Conservation (phyloP, 2,888 invertebrate species). For the Tipula lateralis region DNA sequence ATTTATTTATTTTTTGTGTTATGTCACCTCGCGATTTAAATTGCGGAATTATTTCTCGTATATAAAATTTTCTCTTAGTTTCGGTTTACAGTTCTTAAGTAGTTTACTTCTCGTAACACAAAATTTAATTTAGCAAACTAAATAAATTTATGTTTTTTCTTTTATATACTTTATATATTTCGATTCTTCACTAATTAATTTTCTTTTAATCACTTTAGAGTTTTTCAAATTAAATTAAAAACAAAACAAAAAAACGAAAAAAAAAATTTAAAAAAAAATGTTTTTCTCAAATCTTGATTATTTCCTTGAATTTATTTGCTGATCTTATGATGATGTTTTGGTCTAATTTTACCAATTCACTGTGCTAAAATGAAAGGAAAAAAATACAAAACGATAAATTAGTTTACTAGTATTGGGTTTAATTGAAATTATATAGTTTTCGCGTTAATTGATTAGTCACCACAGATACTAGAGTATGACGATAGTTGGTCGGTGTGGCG, state of each 20-base stretch:
- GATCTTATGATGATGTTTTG: neutral
- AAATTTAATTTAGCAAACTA: neutral
- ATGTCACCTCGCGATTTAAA: neutral
- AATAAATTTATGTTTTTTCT: neutral
- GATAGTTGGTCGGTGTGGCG: neutral
- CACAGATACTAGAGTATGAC: neutral
- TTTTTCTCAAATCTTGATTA: neutral
- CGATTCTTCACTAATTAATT: constrained; percentile 11
- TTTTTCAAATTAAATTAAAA: neutral
- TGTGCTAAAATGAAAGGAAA: neutral
- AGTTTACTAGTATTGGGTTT: neutral
- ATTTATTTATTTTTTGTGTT: neutral
- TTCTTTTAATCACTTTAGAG: neutral
- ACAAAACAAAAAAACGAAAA: neutral
- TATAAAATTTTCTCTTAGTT: neutral
- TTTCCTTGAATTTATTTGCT: neutral
- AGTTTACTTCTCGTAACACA: neutral
- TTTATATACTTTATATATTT: neutral
- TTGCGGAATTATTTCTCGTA: neutral
- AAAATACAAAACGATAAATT: neutral
- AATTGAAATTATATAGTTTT: neutral
- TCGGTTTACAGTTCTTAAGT: neutral
- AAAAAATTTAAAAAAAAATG: neutral
- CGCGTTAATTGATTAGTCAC: neutral
- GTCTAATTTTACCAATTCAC: neutral